These are phyloP conservation scores for Nansenia antarctica DNA, from an alignment of 2,113 vertebrate genomes.

Conservation along the genomic window DNA sequence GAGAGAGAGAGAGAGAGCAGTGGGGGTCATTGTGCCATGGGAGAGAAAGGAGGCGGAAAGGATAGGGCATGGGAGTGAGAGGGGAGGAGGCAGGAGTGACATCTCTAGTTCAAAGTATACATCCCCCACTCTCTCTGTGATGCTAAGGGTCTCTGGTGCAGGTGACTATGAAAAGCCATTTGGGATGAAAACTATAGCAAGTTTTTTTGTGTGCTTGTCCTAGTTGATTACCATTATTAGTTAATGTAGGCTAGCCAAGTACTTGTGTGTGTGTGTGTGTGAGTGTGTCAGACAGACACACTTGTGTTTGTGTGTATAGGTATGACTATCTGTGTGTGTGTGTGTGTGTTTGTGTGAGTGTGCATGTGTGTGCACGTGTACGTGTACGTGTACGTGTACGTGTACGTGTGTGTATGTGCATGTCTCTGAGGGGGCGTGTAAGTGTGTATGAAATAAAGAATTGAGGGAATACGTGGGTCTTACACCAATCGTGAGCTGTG, in stretches of 20 bases:
- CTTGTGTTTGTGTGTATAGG: neutral
- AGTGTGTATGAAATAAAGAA: constrained; percentile 21
- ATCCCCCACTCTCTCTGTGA: constrained; percentile 1
- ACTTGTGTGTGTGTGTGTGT: no score
- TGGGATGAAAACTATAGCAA: neutral
- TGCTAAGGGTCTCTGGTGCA: constrained; percentile 27
- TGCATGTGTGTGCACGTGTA: neutral
- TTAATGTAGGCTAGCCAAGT: no score
- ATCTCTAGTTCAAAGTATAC: constrained; percentile 60
- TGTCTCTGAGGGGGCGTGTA: neutral
- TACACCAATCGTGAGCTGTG: constrained; percentile 14
- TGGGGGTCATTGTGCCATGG: neutral
- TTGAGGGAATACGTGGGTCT: neutral
- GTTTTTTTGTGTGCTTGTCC: no score
- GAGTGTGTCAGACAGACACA: no score
- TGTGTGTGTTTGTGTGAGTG: neutral
- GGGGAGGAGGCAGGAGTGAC: constrained; percentile 42
- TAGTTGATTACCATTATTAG: constrained; percentile 10
- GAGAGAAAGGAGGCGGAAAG: neutral
- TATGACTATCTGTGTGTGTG: neutral
- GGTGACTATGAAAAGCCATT: neutral
- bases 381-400: neutral
- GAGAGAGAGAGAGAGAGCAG: neutral
- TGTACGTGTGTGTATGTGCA: neutral
- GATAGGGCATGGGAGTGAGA: neutral